phyloP scores from a whole-genome alignment of 1,140 invertebrate genomes.

The Atta colombica region DNA sequence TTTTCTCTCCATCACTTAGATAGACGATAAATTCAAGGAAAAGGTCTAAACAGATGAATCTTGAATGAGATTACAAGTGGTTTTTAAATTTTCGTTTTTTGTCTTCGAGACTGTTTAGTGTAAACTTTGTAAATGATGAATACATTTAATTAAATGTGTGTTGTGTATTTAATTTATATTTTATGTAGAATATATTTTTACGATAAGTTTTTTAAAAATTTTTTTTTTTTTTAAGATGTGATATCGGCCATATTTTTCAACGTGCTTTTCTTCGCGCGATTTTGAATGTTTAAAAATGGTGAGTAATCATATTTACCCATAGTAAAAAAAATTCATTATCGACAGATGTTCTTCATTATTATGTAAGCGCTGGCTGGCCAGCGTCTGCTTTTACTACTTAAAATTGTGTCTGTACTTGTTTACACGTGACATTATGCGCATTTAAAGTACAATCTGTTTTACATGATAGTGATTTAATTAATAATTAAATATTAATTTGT shows the following conservation, averaged over 20 bases:
- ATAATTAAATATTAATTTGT: constrained; percentile 1
- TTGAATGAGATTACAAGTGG: neutral
- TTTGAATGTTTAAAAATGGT: neutral
- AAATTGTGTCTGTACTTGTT: constrained; percentile 34
- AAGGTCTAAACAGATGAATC: neutral
- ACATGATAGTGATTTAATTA: constrained; percentile 22
- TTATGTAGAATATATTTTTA: neutral
- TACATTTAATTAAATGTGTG: neutral
- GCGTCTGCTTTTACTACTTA: constrained; percentile 51
- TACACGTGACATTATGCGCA: neutral
- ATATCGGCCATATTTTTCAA: neutral
- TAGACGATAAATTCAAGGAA: neutral
- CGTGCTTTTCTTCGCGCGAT: neutral
- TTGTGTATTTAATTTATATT: neutral
- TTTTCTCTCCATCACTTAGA: neutral
- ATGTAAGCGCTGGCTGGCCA: constrained; percentile 31
- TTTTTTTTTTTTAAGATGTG: neutral
- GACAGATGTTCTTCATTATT: constrained; percentile 32
- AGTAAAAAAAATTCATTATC: constrained; percentile 40
- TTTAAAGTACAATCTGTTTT: constrained; percentile 31
- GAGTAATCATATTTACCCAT: neutral
- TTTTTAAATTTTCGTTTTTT: too few species aligned
- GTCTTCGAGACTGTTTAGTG: neutral
- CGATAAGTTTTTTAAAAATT: neutral
- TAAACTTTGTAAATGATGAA: constrained; percentile 8